A percentile compares a stretch with the other conserved stretches of the same genome.
phyloP scores from a whole-genome alignment of 2,797 vertebrate species.

The Taenioides sp. region DNA sequence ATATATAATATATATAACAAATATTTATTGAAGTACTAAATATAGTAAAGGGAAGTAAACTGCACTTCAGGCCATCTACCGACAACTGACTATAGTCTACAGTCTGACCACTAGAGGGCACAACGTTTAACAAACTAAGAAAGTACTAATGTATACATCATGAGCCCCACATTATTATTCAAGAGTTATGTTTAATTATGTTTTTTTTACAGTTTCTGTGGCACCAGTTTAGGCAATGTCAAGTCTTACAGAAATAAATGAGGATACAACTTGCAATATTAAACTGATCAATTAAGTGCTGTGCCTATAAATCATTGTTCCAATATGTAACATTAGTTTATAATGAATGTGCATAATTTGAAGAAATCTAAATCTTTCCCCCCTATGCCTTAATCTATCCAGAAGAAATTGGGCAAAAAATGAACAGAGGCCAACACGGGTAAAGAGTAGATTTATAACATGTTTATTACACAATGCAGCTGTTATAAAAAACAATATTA shows the following conservation, averaged over 20 bases:
- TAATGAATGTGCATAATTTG: background rate
- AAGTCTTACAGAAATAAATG: no score
- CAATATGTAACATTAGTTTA: no score
- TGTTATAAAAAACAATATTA: constrained; percentile 37
- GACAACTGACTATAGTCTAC: background rate
- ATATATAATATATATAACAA: no score
- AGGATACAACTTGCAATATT: no score
- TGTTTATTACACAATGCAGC: constrained; percentile 56
- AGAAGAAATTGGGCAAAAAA: background rate
- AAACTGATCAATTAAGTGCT: no score
- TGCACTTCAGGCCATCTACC: background rate
- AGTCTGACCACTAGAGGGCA: background rate
- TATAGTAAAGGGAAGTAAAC: background rate
- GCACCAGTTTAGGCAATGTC: no score
- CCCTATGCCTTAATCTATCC: background rate
- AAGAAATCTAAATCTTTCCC: background rate
- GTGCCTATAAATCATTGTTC: no score
- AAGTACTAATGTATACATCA: no score
- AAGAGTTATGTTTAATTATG: no score
- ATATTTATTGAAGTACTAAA: no score
- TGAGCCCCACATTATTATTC: no score
- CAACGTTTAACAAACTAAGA: constrained; percentile 12
- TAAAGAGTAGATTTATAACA: constrained; percentile 21
- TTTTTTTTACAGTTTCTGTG: no score
- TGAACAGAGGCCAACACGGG: constrained; percentile 16